phyloP scores from a whole-genome alignment of 1,140 invertebrate genomes.

The Lasioglossum baleicum region DNA sequence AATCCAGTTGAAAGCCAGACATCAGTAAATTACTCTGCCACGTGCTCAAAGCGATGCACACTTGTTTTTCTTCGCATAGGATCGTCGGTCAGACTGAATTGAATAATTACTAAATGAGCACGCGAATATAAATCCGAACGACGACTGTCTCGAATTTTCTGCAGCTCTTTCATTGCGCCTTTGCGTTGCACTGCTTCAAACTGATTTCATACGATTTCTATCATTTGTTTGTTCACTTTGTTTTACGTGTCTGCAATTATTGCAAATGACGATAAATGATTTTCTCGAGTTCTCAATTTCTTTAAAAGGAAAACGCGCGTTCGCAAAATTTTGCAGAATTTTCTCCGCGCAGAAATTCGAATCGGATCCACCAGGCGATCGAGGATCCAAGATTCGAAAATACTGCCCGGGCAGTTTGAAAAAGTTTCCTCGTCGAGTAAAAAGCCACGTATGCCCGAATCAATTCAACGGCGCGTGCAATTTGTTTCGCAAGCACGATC shows the following conservation, averaged over 20 bases:
- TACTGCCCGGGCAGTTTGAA: too few species aligned
- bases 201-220: too few species aligned
- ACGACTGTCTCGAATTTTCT: background rate
- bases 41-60: constrained; percentile 18
- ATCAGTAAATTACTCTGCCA: constrained; percentile 36
- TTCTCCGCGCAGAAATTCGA: too few species aligned
- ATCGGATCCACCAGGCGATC: too few species aligned
- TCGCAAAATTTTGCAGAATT: too few species aligned
- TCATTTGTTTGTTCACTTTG: background rate
- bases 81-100: constrained; percentile 12
- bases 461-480: background rate
- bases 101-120: constrained; percentile 31
- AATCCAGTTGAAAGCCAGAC: constrained; percentile 31
- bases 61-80: constrained; percentile 9
- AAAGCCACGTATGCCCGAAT: background rate
- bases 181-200: too few species aligned
- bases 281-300: too few species aligned
- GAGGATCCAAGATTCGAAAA: too few species aligned
- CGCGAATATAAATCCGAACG: background rate
- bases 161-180: too few species aligned
- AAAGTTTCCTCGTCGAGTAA: background rate
- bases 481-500: background rate
- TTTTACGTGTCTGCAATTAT: too few species aligned
- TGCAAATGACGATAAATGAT: too few species aligned
- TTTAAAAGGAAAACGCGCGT: too few species aligned